Conservation (phyloP, 2,797 vertebrate genomes). For the Enteromius afrohamiltoni region DNA sequence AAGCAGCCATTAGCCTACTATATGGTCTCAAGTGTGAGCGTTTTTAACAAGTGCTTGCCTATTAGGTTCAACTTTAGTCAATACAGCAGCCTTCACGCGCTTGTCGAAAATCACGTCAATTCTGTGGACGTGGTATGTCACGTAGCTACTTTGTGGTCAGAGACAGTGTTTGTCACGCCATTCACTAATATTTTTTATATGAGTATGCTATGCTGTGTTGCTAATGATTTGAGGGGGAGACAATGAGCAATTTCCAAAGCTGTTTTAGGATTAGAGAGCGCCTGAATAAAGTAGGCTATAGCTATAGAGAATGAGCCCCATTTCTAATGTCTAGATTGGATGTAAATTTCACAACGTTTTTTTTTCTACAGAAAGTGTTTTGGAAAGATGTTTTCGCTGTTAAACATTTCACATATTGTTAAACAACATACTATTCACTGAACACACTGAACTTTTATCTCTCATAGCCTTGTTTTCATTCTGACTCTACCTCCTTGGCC, state of each 20-base stretch:
- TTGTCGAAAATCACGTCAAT: background rate
- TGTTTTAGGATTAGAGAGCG: background rate
- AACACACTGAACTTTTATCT: background rate
- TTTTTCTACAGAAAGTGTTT: background rate
- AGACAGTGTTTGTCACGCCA: background rate
- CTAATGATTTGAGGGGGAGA: too few relatives aligned
- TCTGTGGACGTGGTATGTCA: background rate
- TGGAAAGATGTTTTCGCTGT: background rate
- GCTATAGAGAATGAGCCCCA: too few relatives aligned
- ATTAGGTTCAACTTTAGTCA: background rate
- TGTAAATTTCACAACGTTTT: background rate
- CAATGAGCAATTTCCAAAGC: background rate
- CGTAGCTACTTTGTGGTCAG: background rate
- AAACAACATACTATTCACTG: background rate
- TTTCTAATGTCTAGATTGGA: background rate
- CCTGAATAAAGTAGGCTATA: background rate
- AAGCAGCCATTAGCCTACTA: too few relatives aligned
- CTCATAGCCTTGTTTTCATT: background rate
- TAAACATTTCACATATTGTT: background rate
- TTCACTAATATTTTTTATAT: background rate
- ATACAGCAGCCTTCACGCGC: background rate
- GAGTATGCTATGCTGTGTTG: background rate
- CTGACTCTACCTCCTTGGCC: background rate
- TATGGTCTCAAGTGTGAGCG: too few relatives aligned
- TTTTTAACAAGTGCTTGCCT: background rate